Percentiles rank a stretch among this genome's conserved stretches.
These are phyloP conservation scores for Lochmaea capreae DNA, from an alignment of 2,888 invertebrate genomes.

Conservation along the genomic window DNA sequence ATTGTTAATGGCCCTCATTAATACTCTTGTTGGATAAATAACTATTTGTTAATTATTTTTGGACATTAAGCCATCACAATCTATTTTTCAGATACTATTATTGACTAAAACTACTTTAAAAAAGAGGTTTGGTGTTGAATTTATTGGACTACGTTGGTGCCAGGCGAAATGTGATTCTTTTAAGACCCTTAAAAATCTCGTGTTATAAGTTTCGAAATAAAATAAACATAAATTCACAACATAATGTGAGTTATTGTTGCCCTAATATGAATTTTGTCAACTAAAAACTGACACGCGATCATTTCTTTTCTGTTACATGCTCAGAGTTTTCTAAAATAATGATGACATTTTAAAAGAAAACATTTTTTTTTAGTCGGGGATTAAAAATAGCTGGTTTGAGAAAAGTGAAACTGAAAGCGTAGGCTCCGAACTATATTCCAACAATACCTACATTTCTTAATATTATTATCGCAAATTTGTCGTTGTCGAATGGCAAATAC, in stretches of 20 bases:
- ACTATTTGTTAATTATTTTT: background rate
- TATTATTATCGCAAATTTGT: too few species aligned
- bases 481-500: too few species aligned
- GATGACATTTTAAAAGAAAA: background rate
- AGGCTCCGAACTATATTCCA: background rate
- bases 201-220: conserved; percentile 24
- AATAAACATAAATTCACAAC: conserved; percentile 12
- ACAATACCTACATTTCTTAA: too few species aligned
- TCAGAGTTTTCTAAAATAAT: conserved; percentile 11
- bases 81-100: too few species aligned
- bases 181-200: conserved; percentile 6
- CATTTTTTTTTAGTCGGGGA: background rate
- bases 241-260: conserved; percentile 2
- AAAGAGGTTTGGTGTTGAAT: background rate
- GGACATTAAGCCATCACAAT: background rate
- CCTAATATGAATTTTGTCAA: background rate
- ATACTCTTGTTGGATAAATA: too few species aligned
- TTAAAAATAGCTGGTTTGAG: background rate
- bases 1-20: too few species aligned
- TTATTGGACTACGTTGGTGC: background rate
- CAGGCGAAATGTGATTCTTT: conserved; percentile 19
- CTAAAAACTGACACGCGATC: conserved; percentile 10
- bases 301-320: background rate
- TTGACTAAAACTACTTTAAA: too few species aligned
- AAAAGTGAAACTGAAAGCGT: too few species aligned